Conservation (phyloP, 2,113 vertebrate species). For the Varanus salvator region DNA sequence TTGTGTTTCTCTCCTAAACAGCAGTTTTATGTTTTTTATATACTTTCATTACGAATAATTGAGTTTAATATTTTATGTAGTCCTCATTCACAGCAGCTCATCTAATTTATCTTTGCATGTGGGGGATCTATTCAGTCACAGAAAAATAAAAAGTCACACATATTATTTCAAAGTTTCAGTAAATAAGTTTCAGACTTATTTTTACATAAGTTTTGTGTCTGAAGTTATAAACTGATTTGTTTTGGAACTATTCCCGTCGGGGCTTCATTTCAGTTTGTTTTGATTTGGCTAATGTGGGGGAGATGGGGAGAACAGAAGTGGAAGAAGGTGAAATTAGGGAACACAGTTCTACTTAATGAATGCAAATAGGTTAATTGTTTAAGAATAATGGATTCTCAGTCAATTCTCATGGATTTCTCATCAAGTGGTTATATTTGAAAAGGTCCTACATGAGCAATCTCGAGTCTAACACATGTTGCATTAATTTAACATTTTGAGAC, state of each 20-base stretch:
- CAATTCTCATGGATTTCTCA: constrained; percentile 45
- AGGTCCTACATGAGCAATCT: constrained; percentile 40
- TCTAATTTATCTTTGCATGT: background rate
- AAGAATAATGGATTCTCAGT: constrained; percentile 44
- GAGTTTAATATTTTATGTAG: background rate
- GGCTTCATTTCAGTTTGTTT: constrained; percentile 11
- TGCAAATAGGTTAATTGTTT: constrained; percentile 23
- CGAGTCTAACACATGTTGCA: background rate
- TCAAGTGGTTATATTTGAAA: constrained; percentile 55
- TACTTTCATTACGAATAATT: background rate
- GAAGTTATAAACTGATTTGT: background rate
- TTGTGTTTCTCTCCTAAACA: background rate
- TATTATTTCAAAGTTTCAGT: background rate
- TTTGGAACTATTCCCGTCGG: background rate
- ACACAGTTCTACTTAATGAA: constrained; percentile 23
- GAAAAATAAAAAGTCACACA: background rate
- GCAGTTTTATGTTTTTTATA: background rate
- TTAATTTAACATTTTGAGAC: constrained; percentile 35
- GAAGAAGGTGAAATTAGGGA: constrained; percentile 34
- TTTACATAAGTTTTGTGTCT: background rate
- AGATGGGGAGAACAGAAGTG: constrained; percentile 12
- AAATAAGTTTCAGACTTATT: background rate
- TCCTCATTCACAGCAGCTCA: background rate
- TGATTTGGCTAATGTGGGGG: constrained; percentile 11
- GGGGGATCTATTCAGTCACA: rapidly evolving